phyloP scores from a whole-genome alignment of 2,113 vertebrate genomes.

The Eira barbara region DNA sequence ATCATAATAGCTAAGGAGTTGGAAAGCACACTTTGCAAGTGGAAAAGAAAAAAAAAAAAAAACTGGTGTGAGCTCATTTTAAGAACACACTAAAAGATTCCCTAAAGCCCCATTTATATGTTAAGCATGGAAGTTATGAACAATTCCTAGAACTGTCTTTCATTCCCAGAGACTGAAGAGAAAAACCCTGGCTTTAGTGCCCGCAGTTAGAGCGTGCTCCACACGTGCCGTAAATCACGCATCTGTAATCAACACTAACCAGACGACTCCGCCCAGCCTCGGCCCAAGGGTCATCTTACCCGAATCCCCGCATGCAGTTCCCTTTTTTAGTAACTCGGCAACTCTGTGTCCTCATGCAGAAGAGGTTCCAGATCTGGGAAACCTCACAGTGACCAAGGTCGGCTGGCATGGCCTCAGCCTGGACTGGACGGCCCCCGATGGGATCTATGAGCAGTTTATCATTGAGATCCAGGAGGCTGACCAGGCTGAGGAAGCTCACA shows the following conservation, averaged over 20 bases:
- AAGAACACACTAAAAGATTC: background rate
- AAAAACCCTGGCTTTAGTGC: constrained; percentile 31
- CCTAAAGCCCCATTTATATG: background rate
- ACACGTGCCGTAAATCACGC: background rate
- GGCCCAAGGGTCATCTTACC: background rate
- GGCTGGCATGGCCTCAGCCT: constrained; percentile 92
- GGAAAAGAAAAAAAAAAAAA: background rate
- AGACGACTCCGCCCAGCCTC: background rate
- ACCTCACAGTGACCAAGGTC: constrained; percentile 85
- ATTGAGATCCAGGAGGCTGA: constrained; percentile 87
- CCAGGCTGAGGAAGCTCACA: constrained; percentile 75
- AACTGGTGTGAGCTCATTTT: constrained; percentile 32
- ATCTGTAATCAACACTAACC: background rate
- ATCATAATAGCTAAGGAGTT: constrained; percentile 29
- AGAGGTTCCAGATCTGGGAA: constrained; percentile 86
- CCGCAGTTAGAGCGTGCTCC: background rate
- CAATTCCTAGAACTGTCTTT: background rate
- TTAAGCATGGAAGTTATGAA: constrained; percentile 42
- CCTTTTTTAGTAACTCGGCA: constrained; percentile 70
- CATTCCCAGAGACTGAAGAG: constrained; percentile 1
- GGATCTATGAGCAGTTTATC: constrained; percentile 88
- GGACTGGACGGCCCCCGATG: constrained; percentile 88
- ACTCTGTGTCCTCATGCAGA: constrained; percentile 87
- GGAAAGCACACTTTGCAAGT: constrained; percentile 34
- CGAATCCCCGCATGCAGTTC: background rate